Base-by-base conservation (phyloP, 2,113 vertebrate genomes). In the Thryonomys swinderianus region DNA sequence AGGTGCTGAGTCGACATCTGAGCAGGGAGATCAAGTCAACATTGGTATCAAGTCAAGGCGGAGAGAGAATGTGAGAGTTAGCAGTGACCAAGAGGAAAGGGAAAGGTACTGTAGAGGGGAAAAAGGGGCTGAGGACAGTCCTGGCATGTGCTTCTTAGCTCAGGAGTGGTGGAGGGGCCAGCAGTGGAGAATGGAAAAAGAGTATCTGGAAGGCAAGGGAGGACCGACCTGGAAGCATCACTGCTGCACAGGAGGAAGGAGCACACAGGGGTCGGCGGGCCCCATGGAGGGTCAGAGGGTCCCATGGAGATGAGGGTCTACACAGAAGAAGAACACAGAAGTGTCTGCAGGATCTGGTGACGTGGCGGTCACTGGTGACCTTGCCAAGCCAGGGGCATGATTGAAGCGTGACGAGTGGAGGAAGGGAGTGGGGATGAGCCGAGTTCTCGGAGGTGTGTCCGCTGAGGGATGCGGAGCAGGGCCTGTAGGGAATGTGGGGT, bases 281-380 rank as follows among this genome's bases (percentile, higher is more conserved):
- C 32, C 66, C 25, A 42, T 5, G 13, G 5, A 12, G 27, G 53
- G 48, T 0, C 86, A 48, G 27, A 3, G 0, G 3, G 0, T 37
- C 53, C 71, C 37, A 5, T 7, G 51, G 51, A 42, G 66, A 34
- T n/a, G 32, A 18, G 23, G 11, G 64, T 32, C 7, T 48, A n/a
- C 48, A 37, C 0, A 1, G 12, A 30, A 73, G 81, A 48, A 62
- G 40, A 42, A 23, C 9, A 21, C 5, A 20, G 64, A 69, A 0
- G 1, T 3, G 21, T 73, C 62, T n/a, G 0, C 30, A 73, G 5
- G 0, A 25, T 48, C 67, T 66, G 53, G 64, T 42, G 57, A 16
- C 4, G 0, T 23, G n/a, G 62, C 1, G 27, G 51, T 59, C 85
- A 64, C 0, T 2, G 42, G 40, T n/a, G 86, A 66, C 73, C 21